These are phyloP conservation scores for Lasioglossum malachurum DNA, from an alignment of 2,888 invertebrate species.

Conservation along the genomic window DNA sequence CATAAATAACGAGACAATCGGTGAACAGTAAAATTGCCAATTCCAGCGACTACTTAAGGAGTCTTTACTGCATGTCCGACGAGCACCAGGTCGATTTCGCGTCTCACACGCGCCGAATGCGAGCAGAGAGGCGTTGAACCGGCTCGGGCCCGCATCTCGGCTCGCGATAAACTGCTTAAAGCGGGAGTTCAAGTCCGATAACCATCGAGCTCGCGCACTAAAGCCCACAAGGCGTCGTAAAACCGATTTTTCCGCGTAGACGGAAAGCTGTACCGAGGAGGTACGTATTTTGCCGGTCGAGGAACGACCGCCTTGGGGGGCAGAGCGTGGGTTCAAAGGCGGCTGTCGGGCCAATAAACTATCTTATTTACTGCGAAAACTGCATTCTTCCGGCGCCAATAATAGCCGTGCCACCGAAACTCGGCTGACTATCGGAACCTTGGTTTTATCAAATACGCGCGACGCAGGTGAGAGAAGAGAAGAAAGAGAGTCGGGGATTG, in stretches of 20 bases:
- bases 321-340: constrained; percentile 24
- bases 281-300: background rate
- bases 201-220: constrained; percentile 14
- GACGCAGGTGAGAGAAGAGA: constrained; percentile 21
- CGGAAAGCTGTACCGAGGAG: background rate
- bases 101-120: background rate
- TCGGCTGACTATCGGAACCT: constrained; percentile 18
- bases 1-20: background rate
- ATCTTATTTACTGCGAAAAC: constrained; percentile 41
- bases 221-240: constrained; percentile 8
- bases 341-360: constrained; percentile 15
- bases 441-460: constrained; percentile 26
- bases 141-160: background rate
- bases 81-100: background rate
- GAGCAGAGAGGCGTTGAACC: background rate
- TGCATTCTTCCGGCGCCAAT: constrained; percentile 36
- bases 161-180: constrained; percentile 9
- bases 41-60: background rate
- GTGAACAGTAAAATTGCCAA: background rate
- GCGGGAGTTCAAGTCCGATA: constrained; percentile 20
- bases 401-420: constrained; percentile 36
- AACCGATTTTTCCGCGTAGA: constrained; percentile 19
- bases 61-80: background rate
- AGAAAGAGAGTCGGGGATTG: background rate
- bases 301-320: background rate